phyloP scores from a whole-genome alignment of 2,888 invertebrate species.

The Pyrrhosoma nymphula region DNA sequence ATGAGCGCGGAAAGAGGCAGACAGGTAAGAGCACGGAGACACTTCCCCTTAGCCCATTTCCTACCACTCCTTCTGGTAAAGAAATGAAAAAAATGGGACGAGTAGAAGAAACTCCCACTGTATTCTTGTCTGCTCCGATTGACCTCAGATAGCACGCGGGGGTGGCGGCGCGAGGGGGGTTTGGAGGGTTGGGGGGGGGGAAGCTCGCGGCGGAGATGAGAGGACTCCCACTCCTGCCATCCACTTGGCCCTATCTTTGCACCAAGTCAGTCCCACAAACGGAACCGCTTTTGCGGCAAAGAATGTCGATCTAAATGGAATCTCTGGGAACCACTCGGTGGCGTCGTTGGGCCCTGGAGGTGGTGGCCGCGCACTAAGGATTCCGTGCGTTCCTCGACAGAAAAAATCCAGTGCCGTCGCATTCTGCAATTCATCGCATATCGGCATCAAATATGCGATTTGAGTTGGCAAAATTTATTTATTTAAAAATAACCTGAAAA shows the following conservation, averaged over 20 bases:
- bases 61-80: neutral
- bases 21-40: neutral
- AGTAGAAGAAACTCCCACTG: neutral
- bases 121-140: neutral
- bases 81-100: neutral
- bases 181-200: too few species aligned
- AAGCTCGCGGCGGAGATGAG: too few species aligned
- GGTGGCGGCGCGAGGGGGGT: too few species aligned
- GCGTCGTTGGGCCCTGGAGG: neutral
- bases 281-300: conserved; percentile 6
- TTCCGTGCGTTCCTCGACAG: neutral
- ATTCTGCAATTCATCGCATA: neutral
- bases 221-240: too few species aligned
- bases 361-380: neutral
- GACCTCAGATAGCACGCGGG: neutral
- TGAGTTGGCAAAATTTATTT: too few species aligned
- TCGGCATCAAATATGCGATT: too few species aligned
- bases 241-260: neutral
- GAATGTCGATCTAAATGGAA: conserved; percentile 18
- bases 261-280: neutral
- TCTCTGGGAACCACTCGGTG: neutral
- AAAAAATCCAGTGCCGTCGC: neutral
- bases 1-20: neutral
- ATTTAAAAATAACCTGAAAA: too few species aligned
- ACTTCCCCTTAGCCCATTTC: neutral